These are phyloP conservation scores for Limnephilus rhombicus DNA, from an alignment of 2,888 invertebrate genomes.

Conservation along the genomic window DNA sequence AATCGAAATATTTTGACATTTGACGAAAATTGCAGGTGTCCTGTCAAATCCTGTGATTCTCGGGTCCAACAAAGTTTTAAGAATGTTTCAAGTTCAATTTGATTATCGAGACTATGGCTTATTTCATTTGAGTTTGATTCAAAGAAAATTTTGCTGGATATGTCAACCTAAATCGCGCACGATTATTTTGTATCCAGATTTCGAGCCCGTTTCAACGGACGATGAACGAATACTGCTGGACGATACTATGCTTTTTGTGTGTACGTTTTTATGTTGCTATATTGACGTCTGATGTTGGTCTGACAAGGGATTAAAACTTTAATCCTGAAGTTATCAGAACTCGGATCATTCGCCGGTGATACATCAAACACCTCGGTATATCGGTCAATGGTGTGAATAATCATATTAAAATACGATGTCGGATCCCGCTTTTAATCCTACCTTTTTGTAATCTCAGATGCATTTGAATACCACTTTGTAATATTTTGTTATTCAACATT, in stretches of 20 bases:
- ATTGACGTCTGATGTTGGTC: conserved; percentile 43
- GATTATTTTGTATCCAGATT: no score
- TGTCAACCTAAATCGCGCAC: no score
- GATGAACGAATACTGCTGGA: no score
- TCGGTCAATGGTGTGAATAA: conserved; percentile 41
- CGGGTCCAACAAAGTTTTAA: no score
- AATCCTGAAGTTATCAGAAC: conserved; percentile 49
- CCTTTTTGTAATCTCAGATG: not conserved
- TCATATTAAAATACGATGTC: not conserved
- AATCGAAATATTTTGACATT: no score
- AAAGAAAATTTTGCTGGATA: no score
- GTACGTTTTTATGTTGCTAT: not conserved
- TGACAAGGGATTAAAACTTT: conserved; percentile 41
- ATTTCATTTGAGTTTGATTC: no score
- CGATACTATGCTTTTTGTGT: not conserved
- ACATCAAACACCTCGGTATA: conserved; percentile 48
- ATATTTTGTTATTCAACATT: not conserved
- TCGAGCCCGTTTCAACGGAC: no score
- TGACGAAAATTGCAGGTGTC: no score
- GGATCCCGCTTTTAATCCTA: not conserved
- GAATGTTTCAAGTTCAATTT: no score
- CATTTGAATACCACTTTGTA: not conserved
- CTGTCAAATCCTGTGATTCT: no score
- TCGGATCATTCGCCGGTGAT: conserved; percentile 40
- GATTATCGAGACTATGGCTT: no score